Evolutionary conservation across 2,113 vertebrate species (phyloP).

Genomic region (Laterallus jamaicensis): DNA sequence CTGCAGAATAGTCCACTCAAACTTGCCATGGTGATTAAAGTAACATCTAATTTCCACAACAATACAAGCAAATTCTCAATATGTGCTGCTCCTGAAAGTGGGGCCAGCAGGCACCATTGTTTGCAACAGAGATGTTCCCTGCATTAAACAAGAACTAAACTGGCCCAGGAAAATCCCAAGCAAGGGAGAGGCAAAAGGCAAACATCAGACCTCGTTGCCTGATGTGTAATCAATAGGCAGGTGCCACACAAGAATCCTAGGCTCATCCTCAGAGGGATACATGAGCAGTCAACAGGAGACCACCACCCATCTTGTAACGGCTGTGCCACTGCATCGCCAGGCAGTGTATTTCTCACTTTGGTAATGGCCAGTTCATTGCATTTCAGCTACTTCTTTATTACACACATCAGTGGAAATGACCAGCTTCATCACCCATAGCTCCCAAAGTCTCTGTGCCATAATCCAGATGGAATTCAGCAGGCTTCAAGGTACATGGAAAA

Average conservation of each 20-base stretch:
- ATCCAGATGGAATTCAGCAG: not conserved
- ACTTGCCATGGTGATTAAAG: not conserved
- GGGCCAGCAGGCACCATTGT: not conserved
- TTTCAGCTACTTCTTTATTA: not conserved
- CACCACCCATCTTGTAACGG: not conserved
- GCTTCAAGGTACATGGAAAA: not conserved
- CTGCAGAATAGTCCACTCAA: not conserved
- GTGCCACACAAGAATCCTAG: not conserved
- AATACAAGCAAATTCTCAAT: not conserved
- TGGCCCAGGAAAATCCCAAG: not conserved
- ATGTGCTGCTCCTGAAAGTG: not conserved
- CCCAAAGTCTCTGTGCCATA: not conserved
- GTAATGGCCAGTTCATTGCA: not conserved
- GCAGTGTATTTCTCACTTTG: not conserved
- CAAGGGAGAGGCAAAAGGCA: not conserved
- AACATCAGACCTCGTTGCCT: not conserved
- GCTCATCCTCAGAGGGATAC: not conserved
- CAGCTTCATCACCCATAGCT: not conserved
- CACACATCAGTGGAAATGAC: not conserved
- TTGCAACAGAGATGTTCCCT: not conserved
- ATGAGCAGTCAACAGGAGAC: not conserved
- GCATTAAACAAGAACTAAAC: not conserved
- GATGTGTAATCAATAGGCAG: not conserved
- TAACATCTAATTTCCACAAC: slow-evolving; percentile 18
- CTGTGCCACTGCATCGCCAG: not conserved